Conservation (phyloP, 2,888 invertebrate species). For the Lymantria monacha region DNA sequence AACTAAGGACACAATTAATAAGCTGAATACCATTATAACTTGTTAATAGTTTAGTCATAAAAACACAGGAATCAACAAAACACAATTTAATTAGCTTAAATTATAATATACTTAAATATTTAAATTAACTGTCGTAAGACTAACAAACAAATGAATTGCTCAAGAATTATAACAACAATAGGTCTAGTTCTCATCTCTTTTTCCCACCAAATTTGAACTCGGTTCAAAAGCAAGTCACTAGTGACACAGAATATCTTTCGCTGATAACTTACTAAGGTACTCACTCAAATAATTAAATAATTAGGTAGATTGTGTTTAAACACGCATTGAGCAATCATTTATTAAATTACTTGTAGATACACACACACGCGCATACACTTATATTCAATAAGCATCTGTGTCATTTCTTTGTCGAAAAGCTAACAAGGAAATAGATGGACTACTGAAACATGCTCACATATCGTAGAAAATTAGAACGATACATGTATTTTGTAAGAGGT, state of each 20-base stretch:
- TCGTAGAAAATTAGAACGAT: slow-evolving; percentile 35
- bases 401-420: slow-evolving; percentile 16
- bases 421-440: slow-evolving; percentile 26
- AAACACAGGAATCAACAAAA: not conserved
- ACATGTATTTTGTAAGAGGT: slow-evolving; percentile 26
- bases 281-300: not conserved
- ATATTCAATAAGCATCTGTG: slow-evolving; percentile 7
- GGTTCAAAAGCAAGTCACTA: not conserved
- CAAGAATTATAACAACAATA: not conserved
- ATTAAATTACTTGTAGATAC: slow-evolving; percentile 1
- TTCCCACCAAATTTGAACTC: not conserved
- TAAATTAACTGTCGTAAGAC: not conserved
- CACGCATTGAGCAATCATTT: not conserved
- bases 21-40: not conserved
- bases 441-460: slow-evolving; percentile 19
- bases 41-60: not conserved
- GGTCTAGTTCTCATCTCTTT: not conserved
- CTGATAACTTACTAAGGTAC: not conserved
- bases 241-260: not conserved
- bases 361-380: not conserved
- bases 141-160: not conserved
- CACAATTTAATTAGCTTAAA: not conserved
- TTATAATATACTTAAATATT: not conserved
- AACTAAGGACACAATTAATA: not conserved
- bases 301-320: not conserved